Conservation (phyloP, 92 coral and sea anemone species). For the Phenganax subtilis region DNA sequence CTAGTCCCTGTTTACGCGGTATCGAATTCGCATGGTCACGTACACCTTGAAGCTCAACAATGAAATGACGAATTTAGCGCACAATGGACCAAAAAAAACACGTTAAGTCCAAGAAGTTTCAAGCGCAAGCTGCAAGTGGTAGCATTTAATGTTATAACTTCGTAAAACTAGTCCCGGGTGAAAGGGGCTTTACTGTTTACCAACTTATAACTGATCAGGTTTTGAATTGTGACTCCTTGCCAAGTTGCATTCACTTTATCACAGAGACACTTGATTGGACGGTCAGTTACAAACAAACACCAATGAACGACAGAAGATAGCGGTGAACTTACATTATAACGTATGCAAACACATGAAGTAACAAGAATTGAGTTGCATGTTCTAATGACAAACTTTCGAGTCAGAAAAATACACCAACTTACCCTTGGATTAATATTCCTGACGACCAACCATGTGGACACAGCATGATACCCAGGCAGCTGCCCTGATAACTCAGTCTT, state of each 20-base stretch:
- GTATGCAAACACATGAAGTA: background rate
- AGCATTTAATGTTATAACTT: background rate
- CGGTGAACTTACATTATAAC: background rate
- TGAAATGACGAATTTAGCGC: too few species aligned
- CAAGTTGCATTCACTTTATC: background rate
- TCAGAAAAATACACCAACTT: slow-evolving; percentile 23
- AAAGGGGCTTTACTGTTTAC: too few species aligned
- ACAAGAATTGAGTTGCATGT: background rate
- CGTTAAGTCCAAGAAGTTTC: too few species aligned
- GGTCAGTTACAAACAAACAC: background rate
- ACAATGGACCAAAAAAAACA: too few species aligned
- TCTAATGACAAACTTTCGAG: background rate
- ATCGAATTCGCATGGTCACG: too few species aligned
- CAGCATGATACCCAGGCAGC: slow-evolving; percentile 32
- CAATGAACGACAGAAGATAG: background rate
- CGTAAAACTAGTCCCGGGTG: too few species aligned
- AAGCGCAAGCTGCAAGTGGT: background rate
- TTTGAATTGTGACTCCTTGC: too few species aligned
- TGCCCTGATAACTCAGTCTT: slow-evolving; percentile 22
- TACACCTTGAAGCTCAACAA: too few species aligned
- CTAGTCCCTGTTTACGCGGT: too few species aligned
- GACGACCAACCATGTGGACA: slow-evolving; percentile 95
- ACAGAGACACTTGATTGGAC: background rate
- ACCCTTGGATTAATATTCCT: slow-evolving; percentile 90
- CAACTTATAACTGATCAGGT: too few species aligned